Evolutionary conservation across 1,140 invertebrate species (phyloP), one percentile per base, ranked within the genome.

Genomic region (Glossosoma conforme): DNA sequence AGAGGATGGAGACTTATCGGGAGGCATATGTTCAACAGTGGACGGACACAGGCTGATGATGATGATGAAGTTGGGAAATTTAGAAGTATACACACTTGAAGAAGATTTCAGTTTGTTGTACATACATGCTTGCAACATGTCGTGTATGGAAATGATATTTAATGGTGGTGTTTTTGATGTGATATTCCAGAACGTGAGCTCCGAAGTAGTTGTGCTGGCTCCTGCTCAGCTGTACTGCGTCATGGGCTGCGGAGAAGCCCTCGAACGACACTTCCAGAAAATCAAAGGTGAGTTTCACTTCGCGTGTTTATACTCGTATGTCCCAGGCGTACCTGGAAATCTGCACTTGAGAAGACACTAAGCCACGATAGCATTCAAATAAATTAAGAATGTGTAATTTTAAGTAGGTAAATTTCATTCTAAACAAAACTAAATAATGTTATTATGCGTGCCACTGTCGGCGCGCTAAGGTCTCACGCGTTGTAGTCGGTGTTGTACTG

Each of bases 161-260:
- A 30, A 30, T 30, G n/a, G 8, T 30, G 25, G 25, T 44, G 22
- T 8, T 9, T 44, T 5, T 53, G 37, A 21, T 47, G n/a, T 42
- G 14, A 25, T 33, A 65, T 76, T 72, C 33, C 68, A 86, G 83
- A 86, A 86, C 69, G 79, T 78, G 56, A 83, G 82, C 6, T 76
- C 80, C 54, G 80, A 82, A 59, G n/a, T n/a, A n/a, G n/a, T n/a
- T n/a, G 66, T 81, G 18, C 66, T 85, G 30, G 77, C 81, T 52
- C 77, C 80, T 6, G 79, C 85, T 61, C 80, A 85, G 65, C 65
- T 89, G 2, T 87, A 86, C 61, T 89, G 87, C 63, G 80, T 86
- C n/a, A 79, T 85, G 67, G 88, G 85, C 44, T 86, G 90, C 68
- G 83, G 87, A 67, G 80, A 86, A 65, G 85, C 87, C 35, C 65